Base-by-base conservation (phyloP, 2,888 invertebrate species). In the Caenorhabditis sp. region DNA sequence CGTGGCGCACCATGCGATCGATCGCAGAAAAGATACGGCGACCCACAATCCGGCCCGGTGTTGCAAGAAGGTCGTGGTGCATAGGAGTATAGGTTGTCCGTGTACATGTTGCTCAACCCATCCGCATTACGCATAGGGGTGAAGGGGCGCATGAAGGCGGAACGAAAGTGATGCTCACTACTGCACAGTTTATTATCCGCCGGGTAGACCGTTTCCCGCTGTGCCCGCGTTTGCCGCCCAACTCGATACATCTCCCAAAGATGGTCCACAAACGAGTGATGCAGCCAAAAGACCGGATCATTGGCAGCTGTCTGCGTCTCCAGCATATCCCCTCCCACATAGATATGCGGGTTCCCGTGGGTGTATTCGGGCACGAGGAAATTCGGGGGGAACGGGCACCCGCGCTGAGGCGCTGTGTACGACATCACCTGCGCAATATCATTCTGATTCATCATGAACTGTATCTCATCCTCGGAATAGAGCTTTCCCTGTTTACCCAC, bases 241-340 rank as follows among this genome's bases (percentile, higher is more conserved):
- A 77, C 72, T 14, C 86, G 63, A 70, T 80, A 86, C 63, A 86
- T 67, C 63, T 89, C 88, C 88, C 88, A 89, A 7, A 88, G 66
- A 26, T 84, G 76, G 71, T 89, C 89, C 14, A 88, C 84, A 68
- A 87, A 89, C 14, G 84, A 78, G 69, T 88, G 88, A 63, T 87
- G 87, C 31, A 88, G 67, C 77, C 82, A 88, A 76, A 89, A 89
- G 25, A 87, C 76, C 0, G 88, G 88, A 73, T 89, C 89, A 59
- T 86, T 87, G 3, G 88, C 88, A 0, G 88, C 85, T 0, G 85
- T 82, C 1, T 81, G 75, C 0, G 87, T 84, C 26, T 87, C 84
- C 21, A 81, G 66, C 87, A 88, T 88, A 54, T 85, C 81, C 0
- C 88, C 88, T 12, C 88, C 88, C 21, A 88, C 81, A 75, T 80